Evolutionary conservation across 2,888 invertebrate genomes (phyloP), one percentile per base, ranked within the genome.

Genomic region (Lydus trimaculatus): DNA sequence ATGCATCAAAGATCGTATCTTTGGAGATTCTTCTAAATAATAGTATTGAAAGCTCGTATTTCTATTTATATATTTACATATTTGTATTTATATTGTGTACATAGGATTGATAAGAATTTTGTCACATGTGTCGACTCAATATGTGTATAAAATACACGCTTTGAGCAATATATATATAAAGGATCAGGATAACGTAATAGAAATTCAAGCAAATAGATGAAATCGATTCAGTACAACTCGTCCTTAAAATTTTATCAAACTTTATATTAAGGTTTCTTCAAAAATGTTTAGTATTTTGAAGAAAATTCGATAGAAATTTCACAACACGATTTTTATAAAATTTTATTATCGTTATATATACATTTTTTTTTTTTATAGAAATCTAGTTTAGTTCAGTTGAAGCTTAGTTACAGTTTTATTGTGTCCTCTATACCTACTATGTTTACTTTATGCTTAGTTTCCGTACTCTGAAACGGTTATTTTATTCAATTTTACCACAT

Each of bases 111-210:
- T 15, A 60, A 31, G 63, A 63, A 59, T 63, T 63, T 67, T 63
- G 67, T 15, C 56, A 66, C 59, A 60, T 17, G 59, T 28, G 59
- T 56, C 60, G 48, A 58, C 23, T 52, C 31, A 17, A 31, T 25
- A 25, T 58, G 20, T 33, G 60, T 23, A 28, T 23, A 43, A 64
- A 64, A 58, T 61, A 48, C 31, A 31, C 6, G 36, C 56, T 61
- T 60, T 56, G 33, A 56, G 43, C 64, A 52, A 63, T 60, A 9
- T 67, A 7, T 52, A 23, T 52, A 25, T 25, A 67, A 61, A 52
- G 60, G 67, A 67, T 61, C 58, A 61, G 56, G 33, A 17, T 52
- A 52, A 67, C 39, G 63, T 60, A 52, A 67, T 67, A 64, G 67
- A 64, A 67, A 64, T 67, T 60, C 63, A 59, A 59, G 67, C 31